Conservation (phyloP, 2,888 invertebrate species). For the Phorcus lineatus region DNA sequence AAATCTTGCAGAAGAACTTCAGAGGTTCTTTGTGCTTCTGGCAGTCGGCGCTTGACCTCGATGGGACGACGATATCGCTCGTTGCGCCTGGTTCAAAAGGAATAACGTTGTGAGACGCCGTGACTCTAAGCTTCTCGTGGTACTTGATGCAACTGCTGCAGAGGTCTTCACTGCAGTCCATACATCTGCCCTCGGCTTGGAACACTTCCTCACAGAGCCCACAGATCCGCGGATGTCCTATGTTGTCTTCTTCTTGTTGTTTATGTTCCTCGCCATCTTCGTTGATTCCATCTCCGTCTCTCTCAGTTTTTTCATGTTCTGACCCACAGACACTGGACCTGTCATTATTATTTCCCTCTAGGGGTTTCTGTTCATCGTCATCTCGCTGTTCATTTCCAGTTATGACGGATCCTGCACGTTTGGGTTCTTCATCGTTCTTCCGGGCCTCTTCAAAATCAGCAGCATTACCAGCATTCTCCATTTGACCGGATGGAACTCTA, state of each 20-base stretch:
- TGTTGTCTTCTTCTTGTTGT: background rate
- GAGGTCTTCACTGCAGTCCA: slow-evolving; percentile 32
- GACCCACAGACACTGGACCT: too few relatives aligned
- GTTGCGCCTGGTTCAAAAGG: slow-evolving; percentile 9
- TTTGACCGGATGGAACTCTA: too few relatives aligned
- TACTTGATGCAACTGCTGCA: slow-evolving; percentile 31
- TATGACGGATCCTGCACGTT: too few relatives aligned
- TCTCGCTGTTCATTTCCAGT: too few relatives aligned
- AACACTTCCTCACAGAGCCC: slow-evolving; percentile 29
- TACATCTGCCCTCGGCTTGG: slow-evolving; percentile 28
- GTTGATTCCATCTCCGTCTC: background rate
- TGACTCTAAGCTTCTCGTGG: slow-evolving; percentile 29
- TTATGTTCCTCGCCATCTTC: background rate
- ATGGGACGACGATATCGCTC: background rate
- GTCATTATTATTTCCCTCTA: too few relatives aligned
- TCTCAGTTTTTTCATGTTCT: too few relatives aligned
- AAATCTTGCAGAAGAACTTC: slow-evolving; percentile 33
- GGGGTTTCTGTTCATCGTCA: too few relatives aligned
- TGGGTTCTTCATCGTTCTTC: too few relatives aligned
- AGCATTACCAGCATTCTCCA: too few relatives aligned
- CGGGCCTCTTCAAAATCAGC: too few relatives aligned
- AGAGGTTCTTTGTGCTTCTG: slow-evolving; percentile 30
- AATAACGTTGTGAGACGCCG: slow-evolving; percentile 26
- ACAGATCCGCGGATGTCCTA: background rate
- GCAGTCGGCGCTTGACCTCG: background rate